Evolutionary conservation across 2,888 invertebrate species (phyloP).

Genomic region (Augiades crinisus): DNA sequence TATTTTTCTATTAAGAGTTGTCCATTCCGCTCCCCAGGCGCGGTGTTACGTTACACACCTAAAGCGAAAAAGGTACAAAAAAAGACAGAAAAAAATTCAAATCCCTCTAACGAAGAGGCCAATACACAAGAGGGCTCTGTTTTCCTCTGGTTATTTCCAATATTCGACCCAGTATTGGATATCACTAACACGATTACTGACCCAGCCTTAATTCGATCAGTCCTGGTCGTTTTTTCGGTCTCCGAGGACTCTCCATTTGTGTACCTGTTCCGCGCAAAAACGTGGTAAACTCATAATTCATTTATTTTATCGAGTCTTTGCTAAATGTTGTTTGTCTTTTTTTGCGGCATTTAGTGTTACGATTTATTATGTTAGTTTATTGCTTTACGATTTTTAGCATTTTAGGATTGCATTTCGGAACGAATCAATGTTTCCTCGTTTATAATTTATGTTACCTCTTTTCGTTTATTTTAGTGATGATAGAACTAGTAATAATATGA

Average conservation of each 20-base stretch:
- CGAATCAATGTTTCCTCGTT: background rate
- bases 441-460: too few relatives aligned
- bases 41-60: slow-evolving; percentile 68
- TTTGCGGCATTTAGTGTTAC: background rate
- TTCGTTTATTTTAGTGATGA: too few relatives aligned
- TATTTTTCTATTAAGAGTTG: slow-evolving; percentile 75
- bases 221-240: slow-evolving; percentile 58
- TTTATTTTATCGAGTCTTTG: slow-evolving; percentile 23
- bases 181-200: slow-evolving; percentile 79
- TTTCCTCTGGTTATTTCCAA: slow-evolving; percentile 69
- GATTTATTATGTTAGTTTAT: background rate
- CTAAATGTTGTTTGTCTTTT: slow-evolving; percentile 4
- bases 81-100: slow-evolving; percentile 57
- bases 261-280: slow-evolving; percentile 47
- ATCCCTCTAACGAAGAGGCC: slow-evolving; percentile 75
- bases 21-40: slow-evolving; percentile 64
- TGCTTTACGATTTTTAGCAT: background rate
- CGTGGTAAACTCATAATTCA: slow-evolving; percentile 35
- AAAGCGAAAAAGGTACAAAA: slow-evolving; percentile 51
- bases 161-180: slow-evolving; percentile 69
- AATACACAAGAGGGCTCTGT: slow-evolving; percentile 72
- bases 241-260: slow-evolving; percentile 41
- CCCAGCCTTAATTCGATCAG: slow-evolving; percentile 77
- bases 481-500: too few relatives aligned
- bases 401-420: background rate